These are phyloP conservation scores for Lamprotornis superbus DNA, from an alignment of 2,113 vertebrate genomes.

Conservation along the genomic window DNA sequence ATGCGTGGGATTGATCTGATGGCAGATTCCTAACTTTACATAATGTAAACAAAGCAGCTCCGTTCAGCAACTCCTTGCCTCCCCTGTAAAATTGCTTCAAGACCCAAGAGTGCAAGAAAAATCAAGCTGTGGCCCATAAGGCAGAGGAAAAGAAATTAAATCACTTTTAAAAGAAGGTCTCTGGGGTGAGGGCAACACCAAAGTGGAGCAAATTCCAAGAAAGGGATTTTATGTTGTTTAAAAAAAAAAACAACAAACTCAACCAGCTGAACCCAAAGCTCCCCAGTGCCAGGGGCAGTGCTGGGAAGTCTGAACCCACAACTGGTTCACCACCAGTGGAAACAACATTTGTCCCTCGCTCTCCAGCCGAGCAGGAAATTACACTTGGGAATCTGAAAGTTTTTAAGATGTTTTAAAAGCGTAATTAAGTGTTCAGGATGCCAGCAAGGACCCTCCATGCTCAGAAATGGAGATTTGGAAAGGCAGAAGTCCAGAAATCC, in stretches of 20 bases:
- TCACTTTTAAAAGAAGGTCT: not conserved
- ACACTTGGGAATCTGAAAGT: not conserved
- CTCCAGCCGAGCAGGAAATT: not conserved
- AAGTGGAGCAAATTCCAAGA: not conserved
- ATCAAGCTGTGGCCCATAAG: not conserved
- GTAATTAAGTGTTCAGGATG: not conserved
- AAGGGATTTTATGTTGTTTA: not conserved
- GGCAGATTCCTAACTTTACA: constrained; percentile 41
- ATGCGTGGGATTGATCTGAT: constrained; percentile 42
- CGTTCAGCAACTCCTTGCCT: not conserved
- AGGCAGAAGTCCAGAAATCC: not conserved
- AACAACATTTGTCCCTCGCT: not conserved
- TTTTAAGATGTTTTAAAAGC: not conserved
- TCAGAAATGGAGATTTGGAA: not conserved
- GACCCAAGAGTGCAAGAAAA: not conserved
- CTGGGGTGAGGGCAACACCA: not conserved
- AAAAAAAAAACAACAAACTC: not conserved
- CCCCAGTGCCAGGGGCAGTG: not conserved
- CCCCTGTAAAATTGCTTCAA: not conserved
- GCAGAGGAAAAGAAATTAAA: not conserved
- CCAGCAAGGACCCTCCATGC: not conserved
- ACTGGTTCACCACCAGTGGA: not conserved
- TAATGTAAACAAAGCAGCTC: constrained; percentile 34
- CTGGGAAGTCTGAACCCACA: constrained; percentile 9
- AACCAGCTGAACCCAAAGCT: not conserved